Base-by-base conservation (phyloP, 2,797 vertebrate genomes). In the Borostomias antarcticus region DNA sequence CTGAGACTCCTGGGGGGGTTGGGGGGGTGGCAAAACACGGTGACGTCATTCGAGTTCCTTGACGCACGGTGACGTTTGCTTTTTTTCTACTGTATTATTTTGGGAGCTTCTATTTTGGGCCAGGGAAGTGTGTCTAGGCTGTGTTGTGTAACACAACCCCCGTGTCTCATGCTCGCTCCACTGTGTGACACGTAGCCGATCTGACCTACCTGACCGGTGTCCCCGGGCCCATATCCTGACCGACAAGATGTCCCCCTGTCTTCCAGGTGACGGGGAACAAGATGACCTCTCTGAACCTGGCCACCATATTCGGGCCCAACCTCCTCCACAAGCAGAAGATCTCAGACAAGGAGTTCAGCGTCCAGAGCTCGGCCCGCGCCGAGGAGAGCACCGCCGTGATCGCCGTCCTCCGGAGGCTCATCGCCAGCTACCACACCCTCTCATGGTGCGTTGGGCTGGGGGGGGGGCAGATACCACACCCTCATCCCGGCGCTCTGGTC, bases 261-360 rank as follows among this genome's bases (percentile, higher is more conserved):
- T 83, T 78, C 19, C 86, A 98, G 96, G 81, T 96, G 73, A 95
- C 94, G 50, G 96, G 96, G 66, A 98, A 98, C 87, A 98, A 97
- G 91, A 98, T 98, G 96, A 98, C 96, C 1, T 93, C 95, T 0
- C 88, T 96, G 67, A 98, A 98, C 85, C 88, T 98, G 74, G 96
- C 96, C 81, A 98, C 96, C 74, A 97, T 98, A 87, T 98, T 98
- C 54, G 96, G 96, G 8, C 96, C 96, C 33, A 98, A 98, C 80
- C 89, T 98, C 50, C 93, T 98, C 62, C 96, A 98, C 90, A 97
- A 97, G 83, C 95, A 96, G 89, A 98, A 98, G 85, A 95, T 82
- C 74, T 95, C 95, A 0, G 96, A 98, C 89, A 97, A 96, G 79
- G 96, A 98, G 85, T 98, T 97, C 92, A 95, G 94, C 0, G 96